A percentile compares a stretch with the other conserved stretches of the same genome.
Evolutionary conservation across 2,888 invertebrate genomes (phyloP).

Genomic region (Miltochrista miniata): DNA sequence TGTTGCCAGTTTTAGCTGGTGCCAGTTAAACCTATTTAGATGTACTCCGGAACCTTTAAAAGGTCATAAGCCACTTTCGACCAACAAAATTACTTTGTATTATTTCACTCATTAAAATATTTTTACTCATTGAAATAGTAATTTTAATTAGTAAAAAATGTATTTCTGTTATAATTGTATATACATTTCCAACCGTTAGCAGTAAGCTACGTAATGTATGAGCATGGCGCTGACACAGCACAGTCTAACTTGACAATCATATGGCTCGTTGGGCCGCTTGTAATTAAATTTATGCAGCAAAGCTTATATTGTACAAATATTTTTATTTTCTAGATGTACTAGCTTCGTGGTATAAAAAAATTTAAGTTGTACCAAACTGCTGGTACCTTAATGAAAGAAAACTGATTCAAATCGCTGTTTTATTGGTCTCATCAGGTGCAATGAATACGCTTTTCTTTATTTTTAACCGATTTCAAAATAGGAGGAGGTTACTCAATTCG

Average conservation of each 20-base stretch:
- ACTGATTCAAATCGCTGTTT: no score
- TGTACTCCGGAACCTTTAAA: no score
- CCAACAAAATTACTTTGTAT: not conserved
- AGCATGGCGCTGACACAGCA: slow-evolving; percentile 41
- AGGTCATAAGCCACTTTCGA: no score
- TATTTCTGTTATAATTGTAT: slow-evolving; percentile 19
- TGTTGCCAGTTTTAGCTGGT: no score
- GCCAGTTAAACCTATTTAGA: no score
- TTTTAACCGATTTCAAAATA: no score
- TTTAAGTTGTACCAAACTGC: not conserved
- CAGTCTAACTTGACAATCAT: slow-evolving; percentile 56
- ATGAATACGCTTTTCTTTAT: no score
- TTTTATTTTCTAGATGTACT: slow-evolving; percentile 11
- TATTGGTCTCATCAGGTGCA: no score
- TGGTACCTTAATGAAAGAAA: not conserved
- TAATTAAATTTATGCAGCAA: slow-evolving; percentile 56
- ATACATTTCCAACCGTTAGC: slow-evolving; percentile 19
- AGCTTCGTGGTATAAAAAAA: not conserved
- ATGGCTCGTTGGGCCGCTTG: slow-evolving; percentile 54
- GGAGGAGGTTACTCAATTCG: no score
- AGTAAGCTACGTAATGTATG: slow-evolving; percentile 29
- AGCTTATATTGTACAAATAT: slow-evolving; percentile 25
- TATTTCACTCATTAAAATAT: not conserved
- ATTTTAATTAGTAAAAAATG: no score
- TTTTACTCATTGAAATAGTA: no score